Conservation (phyloP, 2,888 invertebrate genomes). For the Noctuana brunneofusca region DNA sequence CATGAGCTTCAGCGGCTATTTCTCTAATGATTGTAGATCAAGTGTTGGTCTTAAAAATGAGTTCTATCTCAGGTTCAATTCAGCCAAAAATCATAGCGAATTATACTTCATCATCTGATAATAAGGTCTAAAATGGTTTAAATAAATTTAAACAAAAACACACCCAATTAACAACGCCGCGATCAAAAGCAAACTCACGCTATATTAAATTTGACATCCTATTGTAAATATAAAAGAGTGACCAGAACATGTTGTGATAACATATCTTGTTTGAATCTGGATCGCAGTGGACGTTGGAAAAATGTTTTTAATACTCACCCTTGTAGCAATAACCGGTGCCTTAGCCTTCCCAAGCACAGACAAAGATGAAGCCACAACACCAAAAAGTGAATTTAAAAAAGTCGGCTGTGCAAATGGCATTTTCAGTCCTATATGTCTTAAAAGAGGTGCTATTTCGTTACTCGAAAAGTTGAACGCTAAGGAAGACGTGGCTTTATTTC, state of each 20-base stretch:
- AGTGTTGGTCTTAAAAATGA: conserved; percentile 12
- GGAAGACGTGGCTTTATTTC: conserved; percentile 20
- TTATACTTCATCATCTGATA: not conserved
- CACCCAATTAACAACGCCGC: conserved; percentile 9
- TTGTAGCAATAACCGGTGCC: not conserved
- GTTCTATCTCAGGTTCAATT: not conserved
- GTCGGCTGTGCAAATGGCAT: conserved; percentile 19
- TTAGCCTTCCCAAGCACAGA: conserved; percentile 9
- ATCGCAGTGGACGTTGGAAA: conserved; percentile 12
- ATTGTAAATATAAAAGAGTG: conserved; percentile 26
- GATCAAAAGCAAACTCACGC: conserved; percentile 4
- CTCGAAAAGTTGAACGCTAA: conserved; percentile 16
- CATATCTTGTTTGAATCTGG: conserved; percentile 6
- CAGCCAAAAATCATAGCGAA: not conserved
- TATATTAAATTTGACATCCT: not conserved
- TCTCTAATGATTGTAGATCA: conserved; percentile 15
- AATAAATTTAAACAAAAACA: not conserved
- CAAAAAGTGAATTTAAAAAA: conserved; percentile 12
- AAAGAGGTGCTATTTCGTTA: conserved; percentile 24
- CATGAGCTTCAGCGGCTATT: not conserved
- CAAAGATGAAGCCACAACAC: not conserved
- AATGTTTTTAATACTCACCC: conserved; percentile 11
- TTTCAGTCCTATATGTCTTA: conserved; percentile 24
- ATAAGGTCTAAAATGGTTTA: conserved; percentile 6
- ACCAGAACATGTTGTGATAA: conserved; percentile 18